Evolutionary conservation across 2,888 invertebrate species (phyloP).

Genomic region (Drosophila birchii): DNA sequence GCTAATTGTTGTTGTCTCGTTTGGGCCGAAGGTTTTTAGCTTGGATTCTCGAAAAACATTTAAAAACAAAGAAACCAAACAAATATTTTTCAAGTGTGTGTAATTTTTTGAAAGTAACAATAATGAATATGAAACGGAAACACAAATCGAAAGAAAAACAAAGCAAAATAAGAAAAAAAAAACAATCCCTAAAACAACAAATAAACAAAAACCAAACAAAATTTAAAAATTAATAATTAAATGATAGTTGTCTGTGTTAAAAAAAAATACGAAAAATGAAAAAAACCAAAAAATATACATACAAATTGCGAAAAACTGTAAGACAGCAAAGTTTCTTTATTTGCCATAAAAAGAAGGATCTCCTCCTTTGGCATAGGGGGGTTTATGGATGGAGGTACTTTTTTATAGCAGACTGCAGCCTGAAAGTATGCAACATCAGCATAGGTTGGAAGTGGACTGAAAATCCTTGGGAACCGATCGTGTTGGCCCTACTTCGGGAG

Average conservation of each 20-base stretch:
- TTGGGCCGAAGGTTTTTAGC: conserved; percentile 31
- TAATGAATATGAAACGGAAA: conserved; percentile 53
- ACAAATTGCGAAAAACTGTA: conserved; percentile 64
- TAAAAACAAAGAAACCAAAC: conserved; percentile 15
- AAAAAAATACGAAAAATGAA: conserved; percentile 58
- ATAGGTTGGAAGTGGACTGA: no score
- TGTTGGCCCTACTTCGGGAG: conserved; percentile 45
- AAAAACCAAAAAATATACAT: conserved; percentile 62
- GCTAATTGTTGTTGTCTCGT: conserved; percentile 38
- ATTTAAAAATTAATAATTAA: conserved; percentile 73
- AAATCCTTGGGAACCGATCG: conserved; percentile 25
- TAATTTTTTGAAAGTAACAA: conserved; percentile 78
- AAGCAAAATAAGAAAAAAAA: conserved; percentile 21
- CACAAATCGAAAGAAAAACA: conserved; percentile 14
- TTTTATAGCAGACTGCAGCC: conserved; percentile 56
- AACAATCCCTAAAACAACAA: conserved; percentile 19
- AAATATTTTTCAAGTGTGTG: conserved; percentile 81
- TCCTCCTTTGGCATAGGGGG: not conserved
- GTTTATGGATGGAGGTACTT: not conserved
- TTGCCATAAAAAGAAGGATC: conserved; percentile 50
- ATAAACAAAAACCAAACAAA: conserved; percentile 40
- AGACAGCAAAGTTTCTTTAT: not conserved
- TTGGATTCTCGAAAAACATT: conserved; percentile 8
- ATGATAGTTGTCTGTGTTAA: conserved; percentile 78
- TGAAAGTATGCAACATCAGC: conserved; percentile 51